Conservation (phyloP, 2,113 vertebrate genomes). For the Desmodus rotundus region DNA sequence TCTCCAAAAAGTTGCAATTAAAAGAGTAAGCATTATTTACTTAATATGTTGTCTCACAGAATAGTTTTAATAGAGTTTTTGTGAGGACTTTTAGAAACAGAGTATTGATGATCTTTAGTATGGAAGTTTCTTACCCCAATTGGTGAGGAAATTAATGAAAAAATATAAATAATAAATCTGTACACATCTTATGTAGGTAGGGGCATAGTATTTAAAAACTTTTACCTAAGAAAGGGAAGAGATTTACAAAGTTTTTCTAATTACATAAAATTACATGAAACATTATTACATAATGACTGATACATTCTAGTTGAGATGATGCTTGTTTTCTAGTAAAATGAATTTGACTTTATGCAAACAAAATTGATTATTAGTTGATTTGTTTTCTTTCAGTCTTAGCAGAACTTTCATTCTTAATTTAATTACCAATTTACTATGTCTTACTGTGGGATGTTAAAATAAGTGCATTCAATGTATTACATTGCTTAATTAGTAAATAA, state of each 20-base stretch:
- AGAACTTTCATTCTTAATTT: not conserved
- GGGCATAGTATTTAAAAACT: not conserved
- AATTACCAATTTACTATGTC: not conserved
- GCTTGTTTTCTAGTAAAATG: not conserved
- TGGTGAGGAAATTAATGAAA: not conserved
- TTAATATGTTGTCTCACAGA: not conserved
- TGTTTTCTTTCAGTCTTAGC: not conserved
- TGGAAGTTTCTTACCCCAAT: not conserved
- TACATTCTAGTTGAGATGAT: not conserved
- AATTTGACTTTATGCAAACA: not conserved
- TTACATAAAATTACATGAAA: not conserved
- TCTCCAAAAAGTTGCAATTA: not conserved
- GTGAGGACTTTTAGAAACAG: not conserved
- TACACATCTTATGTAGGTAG: not conserved
- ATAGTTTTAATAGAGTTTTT: not conserved
- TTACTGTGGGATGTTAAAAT: not conserved
- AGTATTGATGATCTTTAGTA: not conserved
- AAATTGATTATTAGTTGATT: not conserved
- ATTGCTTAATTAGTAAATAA: not conserved
- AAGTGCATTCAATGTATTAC: not conserved
- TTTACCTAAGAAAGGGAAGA: not conserved
- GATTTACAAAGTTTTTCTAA: not conserved
- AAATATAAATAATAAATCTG: not conserved
- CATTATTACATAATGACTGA: not conserved
- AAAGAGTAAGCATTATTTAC: not conserved